These are phyloP conservation scores for Catharus fuscescens DNA, from an alignment of 2,113 vertebrate genomes.

Conservation along the genomic window DNA sequence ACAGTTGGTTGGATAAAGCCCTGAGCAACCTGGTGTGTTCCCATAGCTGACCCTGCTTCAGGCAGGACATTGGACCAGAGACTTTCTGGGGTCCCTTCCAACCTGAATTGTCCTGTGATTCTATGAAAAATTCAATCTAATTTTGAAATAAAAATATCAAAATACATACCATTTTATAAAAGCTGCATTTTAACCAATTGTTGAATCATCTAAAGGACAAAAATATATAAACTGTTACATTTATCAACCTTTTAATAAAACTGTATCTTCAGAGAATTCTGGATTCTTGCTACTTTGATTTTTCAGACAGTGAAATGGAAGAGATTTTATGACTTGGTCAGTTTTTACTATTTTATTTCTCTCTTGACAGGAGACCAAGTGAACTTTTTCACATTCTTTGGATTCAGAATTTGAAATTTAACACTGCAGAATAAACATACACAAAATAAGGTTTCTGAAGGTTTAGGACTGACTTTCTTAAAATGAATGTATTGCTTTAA, in stretches of 20 bases:
- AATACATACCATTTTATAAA: neutral
- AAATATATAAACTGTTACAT: neutral
- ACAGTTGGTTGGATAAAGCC: neutral
- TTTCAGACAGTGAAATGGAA: neutral
- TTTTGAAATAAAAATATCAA: neutral
- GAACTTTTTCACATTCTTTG: neutral
- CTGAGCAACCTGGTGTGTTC: neutral
- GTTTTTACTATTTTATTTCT: neutral
- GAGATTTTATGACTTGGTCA: neutral
- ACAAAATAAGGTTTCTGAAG: neutral
- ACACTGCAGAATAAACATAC: neutral
- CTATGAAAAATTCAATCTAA: neutral
- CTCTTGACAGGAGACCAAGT: neutral
- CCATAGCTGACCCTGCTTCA: neutral
- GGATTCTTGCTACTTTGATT: neutral
- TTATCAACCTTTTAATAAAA: neutral
- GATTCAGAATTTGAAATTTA: neutral
- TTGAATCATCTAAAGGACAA: neutral
- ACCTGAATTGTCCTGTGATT: neutral
- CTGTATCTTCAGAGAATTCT: neutral
- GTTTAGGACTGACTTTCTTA: neutral
- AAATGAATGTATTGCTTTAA: neutral
- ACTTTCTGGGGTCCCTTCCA: neutral
- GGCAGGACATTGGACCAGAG: neutral
- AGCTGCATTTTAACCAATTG: neutral